Conservation (phyloP, 1,140 invertebrate species). For the Caenorhabditis brenneri region DNA sequence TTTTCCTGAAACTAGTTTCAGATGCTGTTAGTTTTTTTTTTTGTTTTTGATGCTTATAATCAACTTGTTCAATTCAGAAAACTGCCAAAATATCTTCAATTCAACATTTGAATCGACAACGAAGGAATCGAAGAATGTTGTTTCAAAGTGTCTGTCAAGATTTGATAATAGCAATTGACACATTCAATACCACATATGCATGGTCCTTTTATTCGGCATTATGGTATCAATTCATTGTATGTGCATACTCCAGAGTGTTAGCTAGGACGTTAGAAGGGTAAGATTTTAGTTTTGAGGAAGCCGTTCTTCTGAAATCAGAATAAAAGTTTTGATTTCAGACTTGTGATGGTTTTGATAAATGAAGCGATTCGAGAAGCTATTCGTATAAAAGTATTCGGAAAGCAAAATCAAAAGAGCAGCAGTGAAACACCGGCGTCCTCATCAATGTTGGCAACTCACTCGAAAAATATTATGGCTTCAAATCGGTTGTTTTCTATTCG, state of each 20-base stretch:
- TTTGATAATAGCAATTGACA: background rate
- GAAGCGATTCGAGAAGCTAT: conserved; percentile 22
- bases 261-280: conserved; percentile 10
- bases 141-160: conserved; percentile 18
- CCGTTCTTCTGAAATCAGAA: too few species aligned
- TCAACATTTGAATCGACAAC: background rate
- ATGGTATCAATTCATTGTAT: background rate
- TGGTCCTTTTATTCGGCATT: background rate
- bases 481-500: conserved; percentile 3
- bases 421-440: background rate
- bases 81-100: background rate
- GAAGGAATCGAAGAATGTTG: background rate
- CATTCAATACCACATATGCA: background rate
- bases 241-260: background rate
- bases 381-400: background rate
- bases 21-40: background rate
- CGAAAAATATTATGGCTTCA: background rate
- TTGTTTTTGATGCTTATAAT: too few species aligned
- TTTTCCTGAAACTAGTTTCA: background rate
- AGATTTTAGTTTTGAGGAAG: too few species aligned
- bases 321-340: too few species aligned
- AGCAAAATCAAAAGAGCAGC: background rate
- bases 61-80: background rate
- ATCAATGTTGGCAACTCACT: background rate
- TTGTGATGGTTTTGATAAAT: background rate